Percentiles rank a stretch among this genome's conserved stretches.
Evolutionary conservation across 1,140 invertebrate genomes (phyloP).

Genomic region (Mylabris phalerata): DNA sequence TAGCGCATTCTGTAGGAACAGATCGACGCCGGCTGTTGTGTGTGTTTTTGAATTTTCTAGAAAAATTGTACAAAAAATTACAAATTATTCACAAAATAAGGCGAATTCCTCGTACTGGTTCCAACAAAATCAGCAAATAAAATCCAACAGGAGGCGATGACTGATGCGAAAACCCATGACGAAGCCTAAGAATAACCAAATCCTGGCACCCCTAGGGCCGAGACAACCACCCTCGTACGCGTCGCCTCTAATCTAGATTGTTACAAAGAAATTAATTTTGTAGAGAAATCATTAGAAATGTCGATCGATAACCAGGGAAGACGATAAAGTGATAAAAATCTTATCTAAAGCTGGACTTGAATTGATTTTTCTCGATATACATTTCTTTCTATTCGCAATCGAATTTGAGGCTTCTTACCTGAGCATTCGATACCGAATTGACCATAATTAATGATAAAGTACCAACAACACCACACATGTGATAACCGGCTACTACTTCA

Average conservation of each 20-base stretch:
- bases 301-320: too few relatives aligned
- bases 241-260: slow-evolving; percentile 66
- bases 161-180: slow-evolving; percentile 90
- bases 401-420: slow-evolving; percentile 49
- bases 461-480: slow-evolving; percentile 90
- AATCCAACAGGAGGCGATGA: slow-evolving; percentile 95
- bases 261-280: neutral
- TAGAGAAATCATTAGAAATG: too few relatives aligned
- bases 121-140: slow-evolving; percentile 75
- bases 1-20: slow-evolving; percentile 92
- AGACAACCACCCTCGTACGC: slow-evolving; percentile 80
- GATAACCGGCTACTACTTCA: slow-evolving; percentile 71
- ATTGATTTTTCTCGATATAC: too few relatives aligned
- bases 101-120: slow-evolving; percentile 32
- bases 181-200: slow-evolving; percentile 97
- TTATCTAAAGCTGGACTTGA: too few relatives aligned
- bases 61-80: slow-evolving; percentile 8
- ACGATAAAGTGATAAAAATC: too few relatives aligned
- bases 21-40: slow-evolving; percentile 74
- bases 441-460: slow-evolving; percentile 95
- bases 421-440: slow-evolving; percentile 93
- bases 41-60: slow-evolving; percentile 8
- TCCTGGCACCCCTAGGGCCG: slow-evolving; percentile 78
- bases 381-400: neutral
- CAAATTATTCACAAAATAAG: slow-evolving; percentile 11